These are phyloP conservation scores for Pseudotriccus pelzelni DNA, from an alignment of 2,797 vertebrate species.

Conservation along the genomic window DNA sequence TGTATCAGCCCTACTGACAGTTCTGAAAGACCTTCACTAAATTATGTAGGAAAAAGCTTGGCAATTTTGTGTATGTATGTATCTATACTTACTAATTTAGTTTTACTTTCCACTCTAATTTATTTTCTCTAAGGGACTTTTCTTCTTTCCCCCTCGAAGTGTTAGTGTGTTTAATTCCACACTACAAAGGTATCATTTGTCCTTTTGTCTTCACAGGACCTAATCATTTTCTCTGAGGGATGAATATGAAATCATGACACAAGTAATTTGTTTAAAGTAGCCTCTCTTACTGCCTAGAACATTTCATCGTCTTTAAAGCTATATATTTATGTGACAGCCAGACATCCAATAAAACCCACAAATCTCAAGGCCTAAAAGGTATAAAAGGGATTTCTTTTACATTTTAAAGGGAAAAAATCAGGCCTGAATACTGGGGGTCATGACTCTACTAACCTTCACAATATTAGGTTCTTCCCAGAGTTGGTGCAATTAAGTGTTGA, in stretches of 20 bases:
- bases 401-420: background rate
- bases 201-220: slow-evolving; percentile 24
- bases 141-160: background rate
- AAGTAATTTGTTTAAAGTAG: slow-evolving; percentile 17
- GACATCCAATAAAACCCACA: slow-evolving; percentile 2
- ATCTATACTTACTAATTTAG: background rate
- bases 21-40: background rate
- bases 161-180: background rate
- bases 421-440: background rate
- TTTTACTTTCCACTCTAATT: background rate
- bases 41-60: fast-evolving
- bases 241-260: background rate
- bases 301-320: background rate
- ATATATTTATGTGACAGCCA: slow-evolving; percentile 15
- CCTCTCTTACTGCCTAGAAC: slow-evolving; percentile 10
- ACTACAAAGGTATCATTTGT: background rate
- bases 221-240: slow-evolving; percentile 11
- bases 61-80: background rate
- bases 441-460: background rate
- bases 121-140: background rate
- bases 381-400: slow-evolving; percentile 11
- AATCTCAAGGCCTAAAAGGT: background rate
- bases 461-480: background rate
- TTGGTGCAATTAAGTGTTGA: background rate
- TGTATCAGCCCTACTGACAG: background rate